Base-by-base conservation (phyloP, 2,888 invertebrate species). In the Oligia fasciuncula region DNA sequence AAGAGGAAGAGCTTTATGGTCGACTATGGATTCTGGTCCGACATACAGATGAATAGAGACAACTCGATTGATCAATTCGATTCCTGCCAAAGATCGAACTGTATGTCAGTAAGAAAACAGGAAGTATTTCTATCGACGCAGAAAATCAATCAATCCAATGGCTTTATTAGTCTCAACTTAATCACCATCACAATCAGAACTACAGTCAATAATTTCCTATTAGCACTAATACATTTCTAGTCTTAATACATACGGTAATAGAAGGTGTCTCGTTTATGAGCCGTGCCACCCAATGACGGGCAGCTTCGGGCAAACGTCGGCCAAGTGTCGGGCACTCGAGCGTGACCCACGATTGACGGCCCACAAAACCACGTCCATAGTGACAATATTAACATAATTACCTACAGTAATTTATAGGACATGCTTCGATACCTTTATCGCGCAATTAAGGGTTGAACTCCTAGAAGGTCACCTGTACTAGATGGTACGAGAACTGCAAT, bases 181-280 rank as follows among this genome's bases (percentile, higher is more conserved):
- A 66, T 71, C 68, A 80, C 63, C 54, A 49, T 51, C 65, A 63
- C 71, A 87, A 65, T 66, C 73, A 65, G 43, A 60, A 40, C 63
- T 51, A 6, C 46, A 78, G 43, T 63, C 80, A 81, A 84, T 84
- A 79, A 87, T 78, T 81, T 71, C 65, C 51, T 80, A 80, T 85
- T 67, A 77, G 65, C 68, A 73, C 68, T 77, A 75, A 73, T 73
- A 83, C 80, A 87, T 79, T 83, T 74, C 77, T 76, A 73, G 85
- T 82, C 87, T 81, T 91, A 90, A 91, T 90, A 90, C 81, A 91
- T 81, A 91, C 88, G 86, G 85, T 91, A 91, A 88, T 92, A 85
- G 88, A 91, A 91, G 91, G 91, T 90, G 91, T 91, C 88, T 91
- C 89, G 91, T 92, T 91, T 90, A 93, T 91, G 92, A 91, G 87